Conservation (phyloP, 2,888 invertebrate species). For the Agonum fuliginosum region DNA sequence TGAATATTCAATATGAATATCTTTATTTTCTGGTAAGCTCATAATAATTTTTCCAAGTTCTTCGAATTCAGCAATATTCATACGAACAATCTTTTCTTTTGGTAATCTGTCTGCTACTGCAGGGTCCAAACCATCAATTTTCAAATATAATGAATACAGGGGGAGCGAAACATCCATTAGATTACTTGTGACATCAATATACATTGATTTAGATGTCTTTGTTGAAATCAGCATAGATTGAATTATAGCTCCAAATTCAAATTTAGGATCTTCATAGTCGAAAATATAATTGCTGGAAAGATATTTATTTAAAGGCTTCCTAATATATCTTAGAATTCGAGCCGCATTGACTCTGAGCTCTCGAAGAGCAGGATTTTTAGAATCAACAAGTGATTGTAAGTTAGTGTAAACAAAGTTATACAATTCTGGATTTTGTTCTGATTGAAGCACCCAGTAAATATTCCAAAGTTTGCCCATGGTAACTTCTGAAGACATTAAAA, state of each 20-base stretch:
- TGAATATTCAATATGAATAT: constrained; percentile 63
- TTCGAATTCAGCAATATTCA: constrained; percentile 60
- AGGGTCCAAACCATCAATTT: constrained; percentile 63
- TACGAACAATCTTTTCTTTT: constrained; percentile 57
- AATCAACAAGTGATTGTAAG: constrained; percentile 70
- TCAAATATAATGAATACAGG: constrained; percentile 60
- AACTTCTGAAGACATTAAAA: constrained; percentile 70
- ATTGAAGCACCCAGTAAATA: constrained; percentile 71
- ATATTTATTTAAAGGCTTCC: constrained; percentile 65
- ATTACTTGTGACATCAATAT: constrained; percentile 60
- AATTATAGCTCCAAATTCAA: constrained; percentile 70
- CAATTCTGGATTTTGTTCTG: constrained; percentile 72
- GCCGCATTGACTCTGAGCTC: constrained; percentile 67
- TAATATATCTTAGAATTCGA: constrained; percentile 69
- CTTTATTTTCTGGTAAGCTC: constrained; percentile 61
- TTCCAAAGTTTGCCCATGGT: constrained; percentile 70
- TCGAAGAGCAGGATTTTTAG: constrained; percentile 71
- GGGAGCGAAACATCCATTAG: constrained; percentile 61
- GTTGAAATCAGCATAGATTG: constrained; percentile 65
- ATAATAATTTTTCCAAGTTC: constrained; percentile 58
- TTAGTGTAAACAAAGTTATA: constrained; percentile 74
- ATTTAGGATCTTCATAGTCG: constrained; percentile 71
- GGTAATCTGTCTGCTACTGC: constrained; percentile 61
- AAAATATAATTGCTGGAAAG: constrained; percentile 68
- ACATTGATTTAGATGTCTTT: constrained; percentile 60